These are phyloP conservation scores for Cylloceria caligata DNA, from an alignment of 2,888 invertebrate species.

Conservation along the genomic window DNA sequence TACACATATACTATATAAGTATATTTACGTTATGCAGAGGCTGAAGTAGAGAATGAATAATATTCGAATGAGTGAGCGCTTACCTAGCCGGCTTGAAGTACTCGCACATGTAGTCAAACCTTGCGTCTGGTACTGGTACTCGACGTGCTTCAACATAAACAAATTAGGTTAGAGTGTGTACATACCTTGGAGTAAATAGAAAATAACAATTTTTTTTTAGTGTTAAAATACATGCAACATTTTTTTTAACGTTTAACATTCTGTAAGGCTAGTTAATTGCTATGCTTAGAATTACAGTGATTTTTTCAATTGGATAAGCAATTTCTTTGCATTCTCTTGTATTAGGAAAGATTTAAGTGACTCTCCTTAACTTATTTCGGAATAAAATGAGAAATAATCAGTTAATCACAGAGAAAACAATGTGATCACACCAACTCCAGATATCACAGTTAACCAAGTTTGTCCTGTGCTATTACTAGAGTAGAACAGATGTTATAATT, in stretches of 20 bases:
- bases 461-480: too few relatives aligned
- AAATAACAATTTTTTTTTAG: not conserved
- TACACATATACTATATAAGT: constrained; percentile 3
- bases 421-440: too few relatives aligned
- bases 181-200: not conserved
- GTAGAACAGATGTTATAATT: too few relatives aligned
- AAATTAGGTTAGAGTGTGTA: constrained; percentile 55
- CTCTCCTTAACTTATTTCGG: too few relatives aligned
- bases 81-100: constrained; percentile 98
- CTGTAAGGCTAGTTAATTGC: too few relatives aligned
- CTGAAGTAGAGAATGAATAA: constrained; percentile 60
- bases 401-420: too few relatives aligned
- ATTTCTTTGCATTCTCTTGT: too few relatives aligned
- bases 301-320: too few relatives aligned
- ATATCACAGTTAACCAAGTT: too few relatives aligned
- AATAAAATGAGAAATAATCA: too few relatives aligned
- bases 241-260: too few relatives aligned
- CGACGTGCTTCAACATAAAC: constrained; percentile 89
- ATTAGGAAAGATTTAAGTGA: too few relatives aligned
- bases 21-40: not conserved
- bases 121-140: constrained; percentile 98
- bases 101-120: constrained; percentile 97
- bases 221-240: not conserved
- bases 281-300: not conserved
- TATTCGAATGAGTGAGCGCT: constrained; percentile 78